Percentiles rank a stretch among this genome's conserved stretches.
These are phyloP conservation scores for Mycteria americana DNA, from an alignment of 2,797 vertebrate species.

Conservation along the genomic window DNA sequence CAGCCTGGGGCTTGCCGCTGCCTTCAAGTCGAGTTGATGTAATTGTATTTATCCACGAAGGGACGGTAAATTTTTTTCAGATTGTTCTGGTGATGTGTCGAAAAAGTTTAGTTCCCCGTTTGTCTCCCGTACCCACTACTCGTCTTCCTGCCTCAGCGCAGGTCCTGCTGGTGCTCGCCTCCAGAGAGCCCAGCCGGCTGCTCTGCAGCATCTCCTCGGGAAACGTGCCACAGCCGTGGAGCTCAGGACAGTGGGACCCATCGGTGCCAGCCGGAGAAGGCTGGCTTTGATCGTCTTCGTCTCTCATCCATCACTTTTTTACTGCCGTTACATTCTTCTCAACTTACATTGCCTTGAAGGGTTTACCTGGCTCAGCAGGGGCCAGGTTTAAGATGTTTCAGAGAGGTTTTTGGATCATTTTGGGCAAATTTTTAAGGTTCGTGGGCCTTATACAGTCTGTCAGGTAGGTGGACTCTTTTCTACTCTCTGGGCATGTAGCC, in stretches of 20 bases:
- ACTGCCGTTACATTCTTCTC: background rate
- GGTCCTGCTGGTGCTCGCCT: background rate
- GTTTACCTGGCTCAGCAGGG: background rate
- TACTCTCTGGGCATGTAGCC: background rate
- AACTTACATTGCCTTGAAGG: background rate
- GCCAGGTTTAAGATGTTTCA: background rate
- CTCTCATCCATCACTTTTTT: background rate
- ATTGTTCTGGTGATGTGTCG: background rate
- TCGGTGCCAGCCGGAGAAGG: rapidly evolving
- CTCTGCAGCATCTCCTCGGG: background rate
- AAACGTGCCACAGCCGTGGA: background rate
- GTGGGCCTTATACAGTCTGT: rapidly evolving
- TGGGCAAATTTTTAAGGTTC: background rate
- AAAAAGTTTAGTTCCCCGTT: background rate
- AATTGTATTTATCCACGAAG: background rate
- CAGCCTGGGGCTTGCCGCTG: background rate
- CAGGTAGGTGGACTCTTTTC: background rate
- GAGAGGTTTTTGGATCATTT: background rate
- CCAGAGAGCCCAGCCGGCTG: background rate
- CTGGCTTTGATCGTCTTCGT: background rate
- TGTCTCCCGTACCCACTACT: background rate
- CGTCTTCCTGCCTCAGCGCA: background rate
- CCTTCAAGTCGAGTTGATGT: background rate
- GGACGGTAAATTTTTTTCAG: background rate
- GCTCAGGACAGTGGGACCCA: background rate